Evolutionary conservation across 2,797 vertebrate genomes (phyloP).

Genomic region (Hyperoplus immaculatus): DNA sequence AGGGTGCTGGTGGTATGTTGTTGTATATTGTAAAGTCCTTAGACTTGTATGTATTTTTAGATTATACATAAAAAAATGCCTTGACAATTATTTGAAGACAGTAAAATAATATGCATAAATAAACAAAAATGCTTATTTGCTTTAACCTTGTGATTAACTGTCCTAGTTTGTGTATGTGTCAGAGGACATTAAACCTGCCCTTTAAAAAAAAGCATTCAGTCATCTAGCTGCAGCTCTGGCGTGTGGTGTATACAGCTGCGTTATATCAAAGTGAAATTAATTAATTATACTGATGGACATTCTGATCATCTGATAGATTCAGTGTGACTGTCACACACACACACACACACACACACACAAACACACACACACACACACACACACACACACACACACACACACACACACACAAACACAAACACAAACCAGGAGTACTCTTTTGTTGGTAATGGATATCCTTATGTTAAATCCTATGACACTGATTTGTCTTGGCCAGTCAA

Average conservation of each 20-base stretch:
- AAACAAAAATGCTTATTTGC: background rate
- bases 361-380: background rate
- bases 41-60: background rate
- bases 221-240: background rate
- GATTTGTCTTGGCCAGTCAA: constrained; percentile 65
- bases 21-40: background rate
- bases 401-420: constrained; percentile 1
- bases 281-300: background rate
- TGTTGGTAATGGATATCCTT: constrained; percentile 18
- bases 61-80: background rate
- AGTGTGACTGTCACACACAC: too few species aligned
- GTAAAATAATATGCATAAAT: background rate
- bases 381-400: constrained; percentile 13
- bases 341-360: too few species aligned
- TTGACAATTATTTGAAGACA: background rate
- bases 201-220: background rate
- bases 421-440: constrained; percentile 3
- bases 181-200: background rate
- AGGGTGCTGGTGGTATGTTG: background rate
- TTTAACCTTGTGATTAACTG: background rate
- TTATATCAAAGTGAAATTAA: constrained; percentile 31
- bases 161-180: background rate
- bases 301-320: constrained; percentile 33
- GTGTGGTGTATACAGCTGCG: background rate
- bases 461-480: constrained; percentile 66